phyloP scores from a whole-genome alignment of 2,888 invertebrate genomes.

The Brenthis ino region DNA sequence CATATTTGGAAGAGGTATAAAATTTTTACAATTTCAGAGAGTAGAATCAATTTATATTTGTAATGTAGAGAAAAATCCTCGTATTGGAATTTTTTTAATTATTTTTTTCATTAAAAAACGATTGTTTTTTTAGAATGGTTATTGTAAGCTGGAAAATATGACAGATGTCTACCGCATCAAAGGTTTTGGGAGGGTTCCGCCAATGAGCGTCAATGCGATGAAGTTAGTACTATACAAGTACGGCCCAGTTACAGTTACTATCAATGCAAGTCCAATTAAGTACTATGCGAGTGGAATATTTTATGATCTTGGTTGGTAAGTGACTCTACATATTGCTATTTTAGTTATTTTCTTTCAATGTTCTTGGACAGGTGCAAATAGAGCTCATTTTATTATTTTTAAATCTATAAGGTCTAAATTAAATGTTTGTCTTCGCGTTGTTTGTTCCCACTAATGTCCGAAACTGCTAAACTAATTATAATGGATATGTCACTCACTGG shows the following conservation, averaged over 20 bases:
- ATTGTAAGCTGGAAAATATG: constrained; percentile 51
- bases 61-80: too few species aligned
- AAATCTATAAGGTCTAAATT: too few species aligned
- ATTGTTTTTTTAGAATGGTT: constrained; percentile 47
- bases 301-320: constrained; percentile 55
- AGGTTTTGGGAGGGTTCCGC: constrained; percentile 51
- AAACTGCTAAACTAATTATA: too few species aligned
- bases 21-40: neutral
- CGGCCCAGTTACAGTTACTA: constrained; percentile 52
- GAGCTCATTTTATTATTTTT: neutral
- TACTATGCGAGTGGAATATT: constrained; percentile 54
- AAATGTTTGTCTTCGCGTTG: too few species aligned
- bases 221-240: constrained; percentile 53
- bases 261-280: constrained; percentile 44
- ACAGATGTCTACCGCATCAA: constrained; percentile 47
- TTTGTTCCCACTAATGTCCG: too few species aligned
- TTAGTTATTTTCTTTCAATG: neutral
- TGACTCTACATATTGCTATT: neutral
- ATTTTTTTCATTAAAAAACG: neutral
- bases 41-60: too few species aligned
- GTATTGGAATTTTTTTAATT: too few species aligned
- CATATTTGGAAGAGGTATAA: constrained; percentile 45
- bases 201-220: constrained; percentile 49
- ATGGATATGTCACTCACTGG: too few species aligned
- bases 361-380: neutral